Base-by-base conservation (phyloP, 2,113 vertebrate genomes). In the Strigops habroptila region DNA sequence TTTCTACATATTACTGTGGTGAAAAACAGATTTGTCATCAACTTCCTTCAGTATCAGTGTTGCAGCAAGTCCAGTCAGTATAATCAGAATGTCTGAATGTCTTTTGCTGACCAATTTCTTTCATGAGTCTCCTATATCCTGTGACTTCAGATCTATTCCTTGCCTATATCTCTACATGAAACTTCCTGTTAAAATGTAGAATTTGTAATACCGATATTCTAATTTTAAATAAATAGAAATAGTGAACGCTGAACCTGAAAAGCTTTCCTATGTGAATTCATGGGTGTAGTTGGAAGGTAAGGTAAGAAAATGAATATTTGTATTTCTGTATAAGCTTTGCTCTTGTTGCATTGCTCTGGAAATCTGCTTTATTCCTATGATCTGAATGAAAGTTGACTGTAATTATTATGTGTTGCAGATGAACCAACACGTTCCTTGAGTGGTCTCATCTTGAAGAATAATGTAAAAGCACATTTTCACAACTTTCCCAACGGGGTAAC, bases 381-480 rank as follows among this genome's bases (percentile, higher is more conserved):
- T 41, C 19, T 48, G 35, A 67, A 69, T 73, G 51, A 90, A 96
- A 51, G 16, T 37, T 96, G 24, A 93, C 4, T 70, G 15, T 78
- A 33, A n/a, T 31, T 79, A 19, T 52, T 82, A 74, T 97, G 70
- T 96, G 12, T 98, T 97, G n/a, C 94, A 99, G 99, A 99, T 97
- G 99, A 99, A 96, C 99, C 99, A 5, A 99, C 99, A 8, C 98
- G 99, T 44, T 99, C 99, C n/a, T 97, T 99, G 94, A 99, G 99
- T 90, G 99, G 99, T 83, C 98, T 99, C 76, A 99, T 99, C 83
- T 97, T 99, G 96, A 99, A 99, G 97, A 99, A 99, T 98, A 99
- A 99, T 48, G 99, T 99, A 79, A 99, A 99, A 97, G 99, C 99
- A 75, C 99, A 99, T 97, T 99, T 99, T 98, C 99, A 99, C 96